phyloP scores from a whole-genome alignment of 2,113 vertebrate species.

The Ptychochromis oligacanthus region DNA sequence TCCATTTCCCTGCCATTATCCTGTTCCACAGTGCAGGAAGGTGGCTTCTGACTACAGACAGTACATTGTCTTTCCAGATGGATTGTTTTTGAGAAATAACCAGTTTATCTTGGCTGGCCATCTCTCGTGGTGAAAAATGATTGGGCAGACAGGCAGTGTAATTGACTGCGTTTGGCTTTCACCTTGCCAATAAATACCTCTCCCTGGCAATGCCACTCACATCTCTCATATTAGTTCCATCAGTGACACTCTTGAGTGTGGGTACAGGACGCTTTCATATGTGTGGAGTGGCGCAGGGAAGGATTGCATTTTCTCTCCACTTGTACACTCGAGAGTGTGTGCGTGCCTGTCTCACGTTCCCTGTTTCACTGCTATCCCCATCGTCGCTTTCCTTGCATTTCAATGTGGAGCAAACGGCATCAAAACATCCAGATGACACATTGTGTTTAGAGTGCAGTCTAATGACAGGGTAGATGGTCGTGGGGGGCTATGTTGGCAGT shows the following conservation, averaged over 20 bases:
- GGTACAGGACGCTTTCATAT: conserved; percentile 26
- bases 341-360: background rate
- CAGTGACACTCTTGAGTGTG: conserved; percentile 52
- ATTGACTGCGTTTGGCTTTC: conserved; percentile 81
- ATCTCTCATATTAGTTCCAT: conserved; percentile 67
- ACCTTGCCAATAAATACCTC: conserved; percentile 71
- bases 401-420: conserved; percentile 36
- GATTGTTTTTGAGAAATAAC: conserved; percentile 79
- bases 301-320: conserved; percentile 14
- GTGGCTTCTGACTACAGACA: conserved; percentile 47
- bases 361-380: conserved; percentile 22
- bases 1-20: conserved; percentile 57
- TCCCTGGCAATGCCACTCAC: conserved; percentile 57
- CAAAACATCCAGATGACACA: conserved; percentile 58
- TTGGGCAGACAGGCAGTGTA: conserved; percentile 74
- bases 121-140: conserved; percentile 78
- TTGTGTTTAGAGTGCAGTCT: conserved; percentile 51
- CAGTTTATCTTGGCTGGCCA: conserved; percentile 74
- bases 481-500: conserved; percentile 7
- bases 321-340: background rate
- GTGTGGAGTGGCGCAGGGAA: conserved; percentile 6
- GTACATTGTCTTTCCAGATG: conserved; percentile 70
- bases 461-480: conserved; percentile 54
- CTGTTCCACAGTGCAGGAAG: conserved; percentile 40
- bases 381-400: conserved; percentile 39